Evolutionary conservation across 2,113 vertebrate genomes (phyloP).

Genomic region (Mormyrus lacerda): DNA sequence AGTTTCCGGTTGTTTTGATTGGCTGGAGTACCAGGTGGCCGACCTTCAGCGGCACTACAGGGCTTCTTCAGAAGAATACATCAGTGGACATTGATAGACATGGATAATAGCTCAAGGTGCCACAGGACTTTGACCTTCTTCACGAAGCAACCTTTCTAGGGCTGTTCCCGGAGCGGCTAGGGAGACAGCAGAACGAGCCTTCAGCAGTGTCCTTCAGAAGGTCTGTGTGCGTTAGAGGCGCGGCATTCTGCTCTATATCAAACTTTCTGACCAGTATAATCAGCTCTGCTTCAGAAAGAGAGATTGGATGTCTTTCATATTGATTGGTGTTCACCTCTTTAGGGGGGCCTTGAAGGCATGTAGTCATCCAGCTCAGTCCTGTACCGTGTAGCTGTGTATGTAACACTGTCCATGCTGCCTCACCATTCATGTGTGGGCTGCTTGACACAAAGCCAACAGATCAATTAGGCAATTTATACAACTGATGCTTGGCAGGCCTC

Average conservation of each 20-base stretch:
- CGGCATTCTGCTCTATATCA: slow-evolving; percentile 2
- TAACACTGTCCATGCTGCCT: neutral
- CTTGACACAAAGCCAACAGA: slow-evolving; percentile 57
- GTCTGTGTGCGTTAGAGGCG: neutral
- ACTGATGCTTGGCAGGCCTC: slow-evolving; percentile 54
- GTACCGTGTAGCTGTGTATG: neutral
- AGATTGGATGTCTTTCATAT: neutral
- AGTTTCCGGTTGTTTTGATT: slow-evolving; percentile 25
- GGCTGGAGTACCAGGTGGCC: slow-evolving; percentile 60
- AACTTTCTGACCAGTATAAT: neutral
- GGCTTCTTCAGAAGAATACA: slow-evolving; percentile 48
- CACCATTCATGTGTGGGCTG: slow-evolving; percentile 2
- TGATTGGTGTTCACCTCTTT: neutral
- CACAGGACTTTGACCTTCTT: slow-evolving; percentile 65
- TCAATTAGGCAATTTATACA: slow-evolving; percentile 65
- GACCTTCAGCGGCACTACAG: slow-evolving; percentile 49
- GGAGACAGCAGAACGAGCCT: slow-evolving; percentile 10
- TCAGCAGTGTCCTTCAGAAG: slow-evolving; percentile 47
- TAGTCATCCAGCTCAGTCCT: neutral
- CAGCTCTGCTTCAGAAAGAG: neutral
- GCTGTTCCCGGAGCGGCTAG: slow-evolving; percentile 3
- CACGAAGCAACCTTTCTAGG: neutral
- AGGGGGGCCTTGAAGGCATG: neutral
- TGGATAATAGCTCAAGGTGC: slow-evolving; percentile 57
- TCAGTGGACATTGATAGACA: slow-evolving; percentile 59